Evolutionary conservation across 2,113 vertebrate species (phyloP), one percentile per base, ranked within the genome.

Genomic region (Oryzias celebensis): DNA sequence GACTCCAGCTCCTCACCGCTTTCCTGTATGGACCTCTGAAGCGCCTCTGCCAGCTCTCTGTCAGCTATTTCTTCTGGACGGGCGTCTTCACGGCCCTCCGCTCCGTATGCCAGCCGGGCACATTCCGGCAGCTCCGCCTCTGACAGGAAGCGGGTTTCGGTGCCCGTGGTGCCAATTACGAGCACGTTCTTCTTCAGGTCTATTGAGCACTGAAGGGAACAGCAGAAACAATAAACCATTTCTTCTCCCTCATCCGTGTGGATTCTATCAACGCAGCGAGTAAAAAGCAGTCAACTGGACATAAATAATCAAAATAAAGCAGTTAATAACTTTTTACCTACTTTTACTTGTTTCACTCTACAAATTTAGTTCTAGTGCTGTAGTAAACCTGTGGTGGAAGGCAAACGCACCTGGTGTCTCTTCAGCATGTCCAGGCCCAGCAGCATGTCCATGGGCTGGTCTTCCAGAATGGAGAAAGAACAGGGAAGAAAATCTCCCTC

Each of bases 401-500:
- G 28, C 17, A 36, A 26, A 62, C 78, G 41, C 31, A 98, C 97
- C 96, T 99, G 97, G 71, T 99, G 97, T 82, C 97, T 93, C 86
- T 99, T 99, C 22, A 99, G 90, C 97, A 99, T 99, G 83, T 99
- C 97, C 78, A 99, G 90, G 42, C 97, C 97, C 20, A 99, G 93
- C 42, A 99, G 93, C 97, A 99, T 99, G 85, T 99, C 97, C 97
- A 99, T 99, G 15, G 97, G 97, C 90, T 99, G 97, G 66, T 99
- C 97, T 83, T 99, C 97, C 48, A 99, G 91, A 83, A 99, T 96
- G 4, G 97, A 98, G 89, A 99, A 99, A 52, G 97, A 99, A 69
- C 96, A 99, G 0, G 97, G 95, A 75, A 99, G 90, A 86, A 98
- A 99, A 80, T 98, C 96, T 0, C 96, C 96, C 87, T 99, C 97